These are phyloP conservation scores for Drosophila macrothrix DNA, from an alignment of 2,888 invertebrate species.

Conservation along the genomic window DNA sequence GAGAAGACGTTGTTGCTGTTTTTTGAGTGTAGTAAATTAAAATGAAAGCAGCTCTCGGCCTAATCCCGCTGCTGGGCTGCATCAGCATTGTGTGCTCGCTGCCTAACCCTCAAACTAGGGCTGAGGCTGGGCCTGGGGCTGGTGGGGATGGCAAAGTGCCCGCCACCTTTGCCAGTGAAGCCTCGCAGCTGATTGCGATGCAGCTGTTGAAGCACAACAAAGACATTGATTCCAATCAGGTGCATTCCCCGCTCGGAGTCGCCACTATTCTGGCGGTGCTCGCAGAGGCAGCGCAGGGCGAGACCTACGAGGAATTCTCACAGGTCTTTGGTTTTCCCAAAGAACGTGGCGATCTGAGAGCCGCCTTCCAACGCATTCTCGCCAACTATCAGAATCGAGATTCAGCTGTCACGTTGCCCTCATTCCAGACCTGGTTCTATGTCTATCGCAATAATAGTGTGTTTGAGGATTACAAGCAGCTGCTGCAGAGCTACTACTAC, in stretches of 20 bases:
- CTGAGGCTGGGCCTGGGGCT: constrained; percentile 2
- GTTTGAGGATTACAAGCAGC: constrained; percentile 87
- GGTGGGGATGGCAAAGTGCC: constrained; percentile 32
- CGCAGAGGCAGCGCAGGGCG: constrained; percentile 88
- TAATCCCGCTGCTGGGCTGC: constrained; percentile 49
- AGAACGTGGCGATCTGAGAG: constrained; percentile 82
- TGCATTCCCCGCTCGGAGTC: constrained; percentile 88
- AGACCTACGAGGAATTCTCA: constrained; percentile 87
- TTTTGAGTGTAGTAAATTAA: constrained; percentile 8
- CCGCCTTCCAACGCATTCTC: constrained; percentile 75
- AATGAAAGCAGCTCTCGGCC: constrained; percentile 61
- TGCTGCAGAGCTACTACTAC: constrained; percentile 87
- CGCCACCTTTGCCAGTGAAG: constrained; percentile 75
- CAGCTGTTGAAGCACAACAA: constrained; percentile 83
- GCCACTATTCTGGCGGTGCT: constrained; percentile 88
- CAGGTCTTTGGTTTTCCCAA: constrained; percentile 87
- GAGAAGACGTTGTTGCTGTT: neutral
- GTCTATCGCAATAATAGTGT: constrained; percentile 89
- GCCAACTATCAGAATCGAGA: constrained; percentile 74
- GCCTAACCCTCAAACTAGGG: constrained; percentile 28
- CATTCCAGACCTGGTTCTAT: constrained; percentile 89
- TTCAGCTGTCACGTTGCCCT: constrained; percentile 84
- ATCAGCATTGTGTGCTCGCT: constrained; percentile 35
- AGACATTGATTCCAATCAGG: constrained; percentile 86
- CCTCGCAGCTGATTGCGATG: constrained; percentile 83